Evolutionary conservation across 2,797 vertebrate species (phyloP), one percentile per base, ranked within the genome.

Genomic region (Chelonia mydas): DNA sequence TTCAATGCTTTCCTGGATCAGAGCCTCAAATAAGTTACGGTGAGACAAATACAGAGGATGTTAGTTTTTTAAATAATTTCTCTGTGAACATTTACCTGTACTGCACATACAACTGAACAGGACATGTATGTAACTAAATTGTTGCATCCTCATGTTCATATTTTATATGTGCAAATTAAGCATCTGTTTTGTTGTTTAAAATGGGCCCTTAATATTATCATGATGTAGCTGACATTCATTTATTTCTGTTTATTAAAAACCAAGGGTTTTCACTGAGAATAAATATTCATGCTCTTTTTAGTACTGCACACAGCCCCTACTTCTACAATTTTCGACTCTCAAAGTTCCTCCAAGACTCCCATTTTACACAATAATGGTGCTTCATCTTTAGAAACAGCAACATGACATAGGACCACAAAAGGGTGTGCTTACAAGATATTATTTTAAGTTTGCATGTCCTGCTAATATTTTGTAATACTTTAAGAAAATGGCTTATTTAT

Each of bases 311-410:
- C 10, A 2, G 65, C 4, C 2, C 1, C 50, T 50, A 41, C 80
- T 51, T 2, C 3, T 51, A 33, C 3, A 81, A 2, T 2, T 68
- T 89, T 85, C 61, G 2, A 2, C 10, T 27, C 1, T 13, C 16
- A 37, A 5, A 59, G 15, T 65, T 85, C 54, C 3, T n/a, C 4
- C 13, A 74, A 51, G 0, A 3, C 4, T 33, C 19, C 0, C 2
- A 3, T 74, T 88, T 61, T 53, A 65, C n/a, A 57, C 21, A 0
- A 33, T 0, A 9, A 1, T 47, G 5, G 6, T 78, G 2, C 37
- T 6, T 76, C 68, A 6, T 65, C 49, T 68, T 4, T n/a, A 41
- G 89, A 92, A 79, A 4, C 11, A 79, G 50, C 3, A 65, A 3
- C 23, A 41, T 10, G 6, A 17, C 17, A 33, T 41, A 37, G 23